phyloP scores from a whole-genome alignment of 2,113 vertebrate genomes.

The Trematocara macrostoma region DNA sequence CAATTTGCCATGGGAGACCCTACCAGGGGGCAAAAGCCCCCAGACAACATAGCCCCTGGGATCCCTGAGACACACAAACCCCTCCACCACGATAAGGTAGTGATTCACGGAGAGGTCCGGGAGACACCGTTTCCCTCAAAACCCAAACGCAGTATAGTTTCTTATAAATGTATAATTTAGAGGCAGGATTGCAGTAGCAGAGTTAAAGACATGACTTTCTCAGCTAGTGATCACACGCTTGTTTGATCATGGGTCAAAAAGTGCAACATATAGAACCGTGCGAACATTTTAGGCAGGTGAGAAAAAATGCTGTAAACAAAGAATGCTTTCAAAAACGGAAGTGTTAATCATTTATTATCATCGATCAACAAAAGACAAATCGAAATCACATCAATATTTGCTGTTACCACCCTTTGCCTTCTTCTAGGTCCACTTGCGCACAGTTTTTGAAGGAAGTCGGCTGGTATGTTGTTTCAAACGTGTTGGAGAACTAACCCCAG shows the following conservation, averaged over 20 bases:
- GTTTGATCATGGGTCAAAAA: not conserved
- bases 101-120: no score
- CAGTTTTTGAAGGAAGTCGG: not conserved
- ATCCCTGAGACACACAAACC: no score
- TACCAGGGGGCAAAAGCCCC: no score
- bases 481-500: not conserved
- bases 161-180: not conserved
- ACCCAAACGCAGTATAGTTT: not conserved
- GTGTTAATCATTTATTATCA: not conserved
- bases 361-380: not conserved
- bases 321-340: not conserved
- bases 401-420: not conserved
- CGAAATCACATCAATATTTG: rapidly evolving
- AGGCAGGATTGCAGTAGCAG: not conserved
- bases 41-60: no score
- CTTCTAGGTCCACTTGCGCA: rapidly evolving
- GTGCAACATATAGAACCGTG: rapidly evolving
- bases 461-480: not conserved
- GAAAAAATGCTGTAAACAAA: not conserved
- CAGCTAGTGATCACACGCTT: rapidly evolving
- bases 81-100: no score
- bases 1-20: no score
- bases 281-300: not conserved
- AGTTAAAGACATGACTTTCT: not conserved
- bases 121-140: not conserved